Evolutionary conservation across 1,140 invertebrate genomes (phyloP), one percentile per base, ranked within the genome.

Genomic region (Cotesia glomerata): DNA sequence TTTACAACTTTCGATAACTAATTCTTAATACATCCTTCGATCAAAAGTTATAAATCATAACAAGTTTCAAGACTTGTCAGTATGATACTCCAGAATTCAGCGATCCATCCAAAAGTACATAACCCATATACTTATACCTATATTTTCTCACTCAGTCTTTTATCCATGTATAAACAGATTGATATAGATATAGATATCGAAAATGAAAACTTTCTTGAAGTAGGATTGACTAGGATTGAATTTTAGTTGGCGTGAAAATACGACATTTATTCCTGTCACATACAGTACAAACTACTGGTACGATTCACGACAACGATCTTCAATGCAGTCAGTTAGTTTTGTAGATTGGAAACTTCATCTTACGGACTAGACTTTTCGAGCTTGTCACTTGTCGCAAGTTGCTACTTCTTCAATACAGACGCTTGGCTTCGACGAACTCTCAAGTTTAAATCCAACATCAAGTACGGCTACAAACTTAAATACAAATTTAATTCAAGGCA

Each of bases 141-240:
- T 26, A 26, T 26, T 26, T 26, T 26, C 26, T 26, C 26, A 26
- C 26, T 26, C 3, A 26, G 26, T 26, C 26, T 26, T 26, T 26
- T 26, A 26, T 26, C 26, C 26, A 26, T 26, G 2, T 26, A 26
- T 26, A 45, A 8, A 39, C 36, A 39, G 1, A 39, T 45, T 66
- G 39, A 8, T 51, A 66, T 35, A 64, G 64, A 66, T 66, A 45
- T 66, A 64, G 64, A 66, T 66, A 45, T 66, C 52, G 64, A 13
- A 51, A n/a, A 26, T 51, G 56, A 69, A 54, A 69, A 59, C 67
- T 69, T 54, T 59, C 11, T 16, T 1, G 54, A 59, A 64, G 52
- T 65, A 52, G 59, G 59, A 71, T 71, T 71, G 69, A 45, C 59
- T 71, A 45, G 59, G 49, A 71, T 71, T 71, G 14, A 45, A 71